phyloP scores from a whole-genome alignment of 2,888 invertebrate genomes.

The Resseliella maxima region DNA sequence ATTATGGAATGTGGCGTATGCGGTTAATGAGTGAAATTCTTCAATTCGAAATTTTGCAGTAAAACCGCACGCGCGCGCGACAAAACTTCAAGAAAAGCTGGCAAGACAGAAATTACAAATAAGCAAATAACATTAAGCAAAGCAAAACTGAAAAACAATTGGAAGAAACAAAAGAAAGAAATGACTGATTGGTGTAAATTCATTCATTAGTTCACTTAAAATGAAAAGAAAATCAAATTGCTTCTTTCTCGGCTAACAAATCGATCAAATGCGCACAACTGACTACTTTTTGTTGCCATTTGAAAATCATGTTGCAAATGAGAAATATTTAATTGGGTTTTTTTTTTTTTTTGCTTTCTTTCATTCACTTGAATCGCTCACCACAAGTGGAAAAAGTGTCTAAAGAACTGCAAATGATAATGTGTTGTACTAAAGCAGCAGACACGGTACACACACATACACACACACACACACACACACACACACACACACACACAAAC shows the following conservation, averaged over 20 bases:
- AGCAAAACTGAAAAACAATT: too few relatives aligned
- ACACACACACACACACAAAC: too few relatives aligned
- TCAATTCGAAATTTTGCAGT: constrained; percentile 8
- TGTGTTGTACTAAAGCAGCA: neutral
- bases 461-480: too few relatives aligned
- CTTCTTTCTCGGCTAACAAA: neutral
- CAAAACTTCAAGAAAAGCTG: neutral
- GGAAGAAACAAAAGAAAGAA: neutral
- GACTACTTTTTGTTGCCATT: constrained; percentile 33
- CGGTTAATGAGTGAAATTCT: constrained; percentile 51
- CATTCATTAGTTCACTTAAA: constrained; percentile 21
- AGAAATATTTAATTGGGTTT: neutral
- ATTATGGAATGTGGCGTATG: constrained; percentile 28
- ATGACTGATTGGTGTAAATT: neutral
- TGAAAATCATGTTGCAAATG: neutral
- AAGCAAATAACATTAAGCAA: neutral
- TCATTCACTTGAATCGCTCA: too few relatives aligned
- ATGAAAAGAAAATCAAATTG: constrained; percentile 37
- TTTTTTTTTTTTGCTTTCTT: neutral
- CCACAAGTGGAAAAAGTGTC: constrained; percentile 35
- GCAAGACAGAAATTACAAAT: neutral
- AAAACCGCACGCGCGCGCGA: too few relatives aligned
- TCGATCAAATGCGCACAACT: constrained; percentile 14
- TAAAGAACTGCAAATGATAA: constrained; percentile 5
- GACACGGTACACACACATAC: neutral